Percentiles rank a stretch among this genome's conserved stretches.
Conservation (phyloP, 2,888 invertebrate species). For the Morinoia aosen region DNA sequence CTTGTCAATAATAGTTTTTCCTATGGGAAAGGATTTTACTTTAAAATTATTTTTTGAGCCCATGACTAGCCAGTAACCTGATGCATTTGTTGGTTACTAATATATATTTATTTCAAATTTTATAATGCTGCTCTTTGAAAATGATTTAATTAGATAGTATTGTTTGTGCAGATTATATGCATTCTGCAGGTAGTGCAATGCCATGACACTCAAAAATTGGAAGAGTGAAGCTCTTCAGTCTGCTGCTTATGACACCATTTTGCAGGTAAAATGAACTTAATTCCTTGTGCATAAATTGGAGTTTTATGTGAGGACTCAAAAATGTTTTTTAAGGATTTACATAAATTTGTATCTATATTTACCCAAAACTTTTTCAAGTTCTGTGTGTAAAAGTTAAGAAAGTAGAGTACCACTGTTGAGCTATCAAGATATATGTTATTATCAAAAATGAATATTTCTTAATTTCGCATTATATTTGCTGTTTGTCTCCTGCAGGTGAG, state of each 20-base stretch:
- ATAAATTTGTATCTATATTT: background rate
- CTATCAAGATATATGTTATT: background rate
- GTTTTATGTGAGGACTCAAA: background rate
- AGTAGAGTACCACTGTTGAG: background rate
- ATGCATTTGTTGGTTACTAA: no score
- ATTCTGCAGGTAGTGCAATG: background rate
- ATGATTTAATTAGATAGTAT: no score
- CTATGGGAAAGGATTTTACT: no score
- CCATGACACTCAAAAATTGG: constrained; percentile 1
- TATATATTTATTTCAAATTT: no score
- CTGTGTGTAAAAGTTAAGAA: background rate
- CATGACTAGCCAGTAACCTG: no score
- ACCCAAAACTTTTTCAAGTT: background rate
- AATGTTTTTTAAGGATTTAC: background rate
- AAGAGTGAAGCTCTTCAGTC: constrained; percentile 59
- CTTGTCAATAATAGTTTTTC: no score
- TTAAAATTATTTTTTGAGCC: no score
- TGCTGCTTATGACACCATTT: constrained; percentile 64
- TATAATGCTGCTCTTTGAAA: no score
- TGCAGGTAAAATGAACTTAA: background rate
- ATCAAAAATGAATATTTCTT: no score
- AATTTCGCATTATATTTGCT: no score
- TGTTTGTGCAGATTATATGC: no score
- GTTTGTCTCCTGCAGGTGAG: no score
- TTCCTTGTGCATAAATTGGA: background rate